A percentile compares a stretch with the other conserved stretches of the same genome.
Evolutionary conservation across 2,888 invertebrate genomes (phyloP).

Genomic region (Caenorhabditis wallacei): DNA sequence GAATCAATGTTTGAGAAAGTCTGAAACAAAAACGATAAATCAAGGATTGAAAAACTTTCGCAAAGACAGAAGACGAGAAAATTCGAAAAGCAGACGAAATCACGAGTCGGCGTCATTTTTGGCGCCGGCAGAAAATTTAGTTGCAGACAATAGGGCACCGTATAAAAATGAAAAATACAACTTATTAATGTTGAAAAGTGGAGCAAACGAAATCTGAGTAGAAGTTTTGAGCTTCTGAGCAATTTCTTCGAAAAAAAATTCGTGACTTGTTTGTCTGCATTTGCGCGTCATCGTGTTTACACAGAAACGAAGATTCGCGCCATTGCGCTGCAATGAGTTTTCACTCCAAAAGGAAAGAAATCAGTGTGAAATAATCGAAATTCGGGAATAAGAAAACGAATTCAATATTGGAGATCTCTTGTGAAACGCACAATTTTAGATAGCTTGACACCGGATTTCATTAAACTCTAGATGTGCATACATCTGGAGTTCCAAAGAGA

Average conservation of each 20-base stretch:
- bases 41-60: background rate
- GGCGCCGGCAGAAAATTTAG: background rate
- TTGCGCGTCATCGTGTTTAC: constrained; percentile 39
- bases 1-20: constrained; percentile 54
- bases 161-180: too few species aligned
- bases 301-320: background rate
- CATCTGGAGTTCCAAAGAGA: too few species aligned
- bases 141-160: background rate
- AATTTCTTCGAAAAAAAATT: background rate
- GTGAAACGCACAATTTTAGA: too few species aligned
- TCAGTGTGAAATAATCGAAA: too few species aligned
- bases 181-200: background rate
- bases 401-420: too few species aligned
- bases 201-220: background rate
- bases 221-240: constrained; percentile 10
- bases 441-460: too few species aligned
- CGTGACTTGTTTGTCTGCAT: constrained; percentile 7
- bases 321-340: constrained; percentile 5
- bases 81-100: constrained; percentile 11
- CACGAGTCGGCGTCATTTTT: constrained; percentile 38
- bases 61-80: background rate
- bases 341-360: too few species aligned
- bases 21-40: constrained; percentile 22
- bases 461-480: too few species aligned
- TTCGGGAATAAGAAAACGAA: too few species aligned